Evolutionary conservation across 2,113 vertebrate species (phyloP), one percentile per base, ranked within the genome.

Genomic region (Perognathus longimembris): DNA sequence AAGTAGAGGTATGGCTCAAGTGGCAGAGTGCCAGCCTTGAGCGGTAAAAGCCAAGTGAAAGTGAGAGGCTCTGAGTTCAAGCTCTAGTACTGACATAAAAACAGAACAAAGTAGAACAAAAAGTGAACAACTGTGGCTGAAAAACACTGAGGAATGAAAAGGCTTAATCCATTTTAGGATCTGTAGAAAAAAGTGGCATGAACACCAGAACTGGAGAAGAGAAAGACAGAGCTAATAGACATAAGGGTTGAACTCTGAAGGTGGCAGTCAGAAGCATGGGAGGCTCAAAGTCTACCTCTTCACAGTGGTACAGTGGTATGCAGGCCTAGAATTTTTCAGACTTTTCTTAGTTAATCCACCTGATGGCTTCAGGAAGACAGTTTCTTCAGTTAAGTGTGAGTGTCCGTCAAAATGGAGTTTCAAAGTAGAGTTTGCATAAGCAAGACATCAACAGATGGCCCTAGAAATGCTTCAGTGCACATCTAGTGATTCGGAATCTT

Each of bases 321-420:
- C 21, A 8, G 8, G 2, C n/a, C 26, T 81, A 12, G 21, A 36
- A 17, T n/a, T 67, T 63, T 57, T 77, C 40, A 69, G 75, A 81
- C 78, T 82, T 88, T 85, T 91, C 75, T 42, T 32, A 82, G 40
- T 50, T 63, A 91, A 91, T 32, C 5, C n/a, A n/a, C 42, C 57
- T 45, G n/a, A 91, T 17, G 1, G 18, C 30, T 63, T 0, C 21
- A 85, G 15, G 21, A 80, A 79, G 45, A 5, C 34, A 70, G 22
- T 40, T n/a, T 76, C 40, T 85, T 77, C 40, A 66, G 26, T 10
- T 76, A 74, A 79, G 22, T 85, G 34, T 0, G 3, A 21, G 17
- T 66, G 38, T 28, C 26, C 14, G 42, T 50, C 32, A 50, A 66
- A 83, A 40, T 3, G 76, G 87, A 1, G 0, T 14, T 90, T 75